A percentile compares a stretch with the other conserved stretches of the same genome.
Evolutionary conservation across 2,888 invertebrate species (phyloP).

Genomic region (Philhelius pedissequus): DNA sequence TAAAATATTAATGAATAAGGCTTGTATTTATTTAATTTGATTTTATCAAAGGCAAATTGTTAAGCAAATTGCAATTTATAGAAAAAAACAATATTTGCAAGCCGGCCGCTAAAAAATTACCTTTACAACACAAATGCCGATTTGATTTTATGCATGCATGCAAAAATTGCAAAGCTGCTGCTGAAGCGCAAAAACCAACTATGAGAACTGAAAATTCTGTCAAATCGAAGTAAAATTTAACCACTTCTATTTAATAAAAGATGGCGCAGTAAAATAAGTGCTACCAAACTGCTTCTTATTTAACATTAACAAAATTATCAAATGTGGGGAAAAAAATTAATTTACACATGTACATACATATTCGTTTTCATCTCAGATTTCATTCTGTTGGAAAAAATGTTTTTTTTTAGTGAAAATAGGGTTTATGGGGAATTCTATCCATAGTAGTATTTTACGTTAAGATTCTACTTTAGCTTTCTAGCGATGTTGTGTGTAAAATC

Average conservation of each 20-base stretch:
- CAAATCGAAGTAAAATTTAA: background rate
- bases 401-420: too few species aligned
- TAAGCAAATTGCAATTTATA: background rate
- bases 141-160: background rate
- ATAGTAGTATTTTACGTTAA: too few species aligned
- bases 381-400: too few species aligned
- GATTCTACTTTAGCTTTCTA: too few species aligned
- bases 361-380: too few species aligned
- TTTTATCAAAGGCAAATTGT: background rate
- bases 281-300: background rate
- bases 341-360: too few species aligned
- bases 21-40: background rate
- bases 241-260: background rate
- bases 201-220: background rate
- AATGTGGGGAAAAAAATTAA: too few species aligned
- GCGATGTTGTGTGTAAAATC: too few species aligned
- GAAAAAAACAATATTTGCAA: background rate
- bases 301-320: too few species aligned
- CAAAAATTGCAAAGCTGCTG: background rate
- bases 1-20: background rate
- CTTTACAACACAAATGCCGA: background rate
- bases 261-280: background rate
- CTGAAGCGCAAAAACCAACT: background rate
- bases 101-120: constrained; percentile 10
- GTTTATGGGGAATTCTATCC: too few species aligned